Evolutionary conservation across 1,140 invertebrate species (phyloP), one percentile per base, ranked within the genome.

Genomic region (Hermetia illucens): DNA sequence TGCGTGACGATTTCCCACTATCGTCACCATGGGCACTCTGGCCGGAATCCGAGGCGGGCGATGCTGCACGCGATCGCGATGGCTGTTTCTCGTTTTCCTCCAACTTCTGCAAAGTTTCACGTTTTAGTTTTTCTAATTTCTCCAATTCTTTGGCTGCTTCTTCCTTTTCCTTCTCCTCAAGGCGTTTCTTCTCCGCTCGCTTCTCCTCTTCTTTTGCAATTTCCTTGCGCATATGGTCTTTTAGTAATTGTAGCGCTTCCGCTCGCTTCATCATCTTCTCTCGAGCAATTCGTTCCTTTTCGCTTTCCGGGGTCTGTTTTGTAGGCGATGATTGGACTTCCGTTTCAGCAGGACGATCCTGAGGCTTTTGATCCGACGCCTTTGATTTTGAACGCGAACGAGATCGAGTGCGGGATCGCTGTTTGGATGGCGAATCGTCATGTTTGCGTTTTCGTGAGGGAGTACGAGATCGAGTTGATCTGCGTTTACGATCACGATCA

Each of bases 201-300:
- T 60, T 45, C 50, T 65, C 48, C 53, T 57, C 48, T 58, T 53
- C 53, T 44, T 59, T 62, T 46, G 56, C 50, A 32, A 66, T 57
- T 41, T 67, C 63, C 41, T 68, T 58, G 47, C 68, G 66, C 65
- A 71, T 69, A 42, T 71, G 67, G 38, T 69, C 68, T 39, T 67
- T 67, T 1, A 71, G 44, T 31, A 70, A 48, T 34, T 69, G 44
- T 0, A 69, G 47, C 5, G 65, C 63, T 44, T 66, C 64, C 2
- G 53, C 61, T 1, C 64, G 50, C 40, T 53, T 70, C 42, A 52
- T 58, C 60, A 45, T 65, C 49, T 54, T 64, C 48, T 55, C 57
- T 35, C 44, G 48, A 18, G 54, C 57, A 27, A 52, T 45, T 31
- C 49, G 50, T 16, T 58, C 52, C 19, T 57, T 47, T 5, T 55